These are phyloP conservation scores for Ruditapes philippinarum DNA, from an alignment of 1,140 invertebrate genomes.

Conservation along the genomic window DNA sequence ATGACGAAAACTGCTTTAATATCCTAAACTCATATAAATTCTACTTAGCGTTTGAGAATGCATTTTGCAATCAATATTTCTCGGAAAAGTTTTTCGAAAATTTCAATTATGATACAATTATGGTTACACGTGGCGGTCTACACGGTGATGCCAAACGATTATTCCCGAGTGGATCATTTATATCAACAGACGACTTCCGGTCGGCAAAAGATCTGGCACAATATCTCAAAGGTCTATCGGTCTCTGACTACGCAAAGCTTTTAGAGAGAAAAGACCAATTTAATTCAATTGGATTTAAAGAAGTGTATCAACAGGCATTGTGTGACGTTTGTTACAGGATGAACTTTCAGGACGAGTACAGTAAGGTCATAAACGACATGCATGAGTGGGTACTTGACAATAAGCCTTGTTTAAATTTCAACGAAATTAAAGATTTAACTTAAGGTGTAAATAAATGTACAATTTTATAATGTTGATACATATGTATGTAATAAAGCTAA, in stretches of 20 bases:
- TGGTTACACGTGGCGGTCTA: background rate
- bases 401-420: too few relatives aligned
- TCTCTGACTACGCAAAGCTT: background rate
- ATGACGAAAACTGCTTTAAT: background rate
- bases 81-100: conserved; percentile 51
- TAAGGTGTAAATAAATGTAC: too few relatives aligned
- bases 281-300: background rate
- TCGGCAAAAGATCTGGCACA: background rate
- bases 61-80: conserved; percentile 31
- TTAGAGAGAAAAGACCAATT: background rate
- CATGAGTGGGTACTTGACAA: background rate
- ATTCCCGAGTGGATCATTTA: background rate
- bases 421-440: too few relatives aligned
- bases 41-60: conserved; percentile 52
- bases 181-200: conserved; percentile 27
- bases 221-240: background rate
- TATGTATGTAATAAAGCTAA: too few relatives aligned
- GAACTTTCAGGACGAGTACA: background rate
- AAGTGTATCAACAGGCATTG: background rate
- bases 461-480: too few relatives aligned
- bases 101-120: conserved; percentile 31
- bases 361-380: background rate
- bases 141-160: background rate
- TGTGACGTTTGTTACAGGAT: background rate
- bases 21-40: background rate